Evolutionary conservation across 1,140 invertebrate species (phyloP).

Genomic region (Drosophila nigrodunni): DNA sequence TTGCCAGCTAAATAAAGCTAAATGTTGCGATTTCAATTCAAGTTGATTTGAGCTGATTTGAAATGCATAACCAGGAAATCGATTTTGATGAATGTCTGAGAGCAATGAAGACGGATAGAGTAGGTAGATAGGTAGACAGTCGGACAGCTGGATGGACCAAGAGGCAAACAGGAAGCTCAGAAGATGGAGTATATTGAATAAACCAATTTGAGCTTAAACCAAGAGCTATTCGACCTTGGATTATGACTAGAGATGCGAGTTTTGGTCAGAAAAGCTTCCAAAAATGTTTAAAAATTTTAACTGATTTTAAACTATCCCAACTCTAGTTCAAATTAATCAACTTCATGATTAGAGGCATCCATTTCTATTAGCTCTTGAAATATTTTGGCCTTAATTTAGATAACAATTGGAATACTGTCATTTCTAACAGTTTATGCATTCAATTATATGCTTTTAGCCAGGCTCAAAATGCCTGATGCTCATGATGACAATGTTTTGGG

Average conservation of each 20-base stretch:
- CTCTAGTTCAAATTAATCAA: no score
- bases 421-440: not conserved
- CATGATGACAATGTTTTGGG: slow-evolving; percentile 34
- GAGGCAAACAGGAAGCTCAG: not conserved
- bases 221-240: not conserved
- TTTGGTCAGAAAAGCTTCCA: not conserved
- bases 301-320: no score
- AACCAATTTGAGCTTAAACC: slow-evolving; percentile 27
- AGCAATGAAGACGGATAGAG: not conserved
- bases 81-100: slow-evolving; percentile 44
- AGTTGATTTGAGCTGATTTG: slow-evolving; percentile 30
- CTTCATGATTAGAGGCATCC: no score
- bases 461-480: slow-evolving; percentile 4
- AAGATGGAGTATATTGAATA: slow-evolving; percentile 22
- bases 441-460: slow-evolving; percentile 1
- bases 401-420: not conserved
- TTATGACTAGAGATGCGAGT: not conserved
- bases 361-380: not conserved
- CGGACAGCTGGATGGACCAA: not conserved
- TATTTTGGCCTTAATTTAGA: not conserved
- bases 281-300: no score
- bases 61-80: slow-evolving; percentile 62
- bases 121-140: not conserved
- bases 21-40: slow-evolving; percentile 38
- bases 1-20: slow-evolving; percentile 23